Base-by-base conservation (phyloP, 2,113 vertebrate species). In the Electrona antarctica region DNA sequence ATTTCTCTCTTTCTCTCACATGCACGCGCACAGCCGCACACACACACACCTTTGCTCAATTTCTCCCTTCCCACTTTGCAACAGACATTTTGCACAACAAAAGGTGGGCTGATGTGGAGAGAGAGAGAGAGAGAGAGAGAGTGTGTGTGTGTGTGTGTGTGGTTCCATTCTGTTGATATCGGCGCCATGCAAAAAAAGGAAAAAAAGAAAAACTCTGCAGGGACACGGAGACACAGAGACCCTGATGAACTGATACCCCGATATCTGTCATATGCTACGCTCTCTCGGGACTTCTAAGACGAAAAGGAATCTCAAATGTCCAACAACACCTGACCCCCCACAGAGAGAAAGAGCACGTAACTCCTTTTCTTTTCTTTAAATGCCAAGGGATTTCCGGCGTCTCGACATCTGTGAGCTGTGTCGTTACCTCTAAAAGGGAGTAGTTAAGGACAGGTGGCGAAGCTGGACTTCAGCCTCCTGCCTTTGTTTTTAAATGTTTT, bases 391-490 rank as follows among this genome's bases (percentile, higher is more conserved):
- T 79, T 80, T 64, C 11, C n/a, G 69, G 62, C 82, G 83, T 89
- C 70, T 57, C 67, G 13, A 64, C 71, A 77, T 85, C 76, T 69
- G 73, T 61, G 75, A 83, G 79, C 71, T 15, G 59, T 21, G 60
- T 29, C 58, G 78, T 68, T 41, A 82, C 77, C 71, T 85, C 73
- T 74, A 83, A 85, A 21, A 79, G 78, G 87, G 83, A 89, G 75
- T 62, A 69, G 74, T 76, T 67, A 66, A 80, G 70, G 81, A 83
- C 77, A 52, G 70, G 49, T 60, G 63, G 76, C 83, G 91, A 91
- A 93, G 92, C 91, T 90, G 92, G 92, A 88, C 91, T 93, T 92
- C 90, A 84, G 51, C 74, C 62, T 58, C 78, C 64, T 58, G 45
- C n/a, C 10, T 59, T 10, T 58, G 7, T 72, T 73, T 85, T 73